Evolutionary conservation across 2,888 invertebrate genomes (phyloP).

Genomic region (Tinea trinotella): DNA sequence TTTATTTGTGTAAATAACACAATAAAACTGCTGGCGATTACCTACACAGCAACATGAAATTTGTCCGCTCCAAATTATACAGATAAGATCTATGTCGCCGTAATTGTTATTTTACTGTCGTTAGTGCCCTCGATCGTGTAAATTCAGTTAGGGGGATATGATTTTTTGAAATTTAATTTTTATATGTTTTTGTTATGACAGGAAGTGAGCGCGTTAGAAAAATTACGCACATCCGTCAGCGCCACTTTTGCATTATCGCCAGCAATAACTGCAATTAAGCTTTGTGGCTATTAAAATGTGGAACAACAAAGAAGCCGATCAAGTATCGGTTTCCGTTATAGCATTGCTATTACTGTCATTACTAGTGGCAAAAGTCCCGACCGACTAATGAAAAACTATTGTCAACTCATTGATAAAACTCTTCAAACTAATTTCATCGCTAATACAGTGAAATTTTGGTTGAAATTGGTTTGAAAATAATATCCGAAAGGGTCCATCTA

Average conservation of each 20-base stretch:
- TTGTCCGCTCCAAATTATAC: constrained; percentile 57
- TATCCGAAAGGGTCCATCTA: neutral
- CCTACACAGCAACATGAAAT: constrained; percentile 41
- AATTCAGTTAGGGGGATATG: constrained; percentile 65
- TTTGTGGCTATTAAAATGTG: constrained; percentile 29
- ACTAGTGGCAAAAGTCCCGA: constrained; percentile 33
- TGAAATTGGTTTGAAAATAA: constrained; percentile 18
- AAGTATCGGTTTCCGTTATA: constrained; percentile 25
- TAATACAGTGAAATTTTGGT: constrained; percentile 19
- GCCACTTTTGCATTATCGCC: constrained; percentile 43
- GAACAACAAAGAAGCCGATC: constrained; percentile 34
- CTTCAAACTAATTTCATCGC: constrained; percentile 8
- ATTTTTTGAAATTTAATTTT: constrained; percentile 57
- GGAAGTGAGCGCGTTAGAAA: constrained; percentile 65
- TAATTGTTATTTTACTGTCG: constrained; percentile 68
- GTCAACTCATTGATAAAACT: constrained; percentile 23
- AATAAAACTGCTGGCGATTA: constrained; percentile 65
- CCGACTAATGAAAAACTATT: constrained; percentile 32
- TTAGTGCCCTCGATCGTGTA: constrained; percentile 62
- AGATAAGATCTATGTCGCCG: constrained; percentile 64
- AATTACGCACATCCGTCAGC: constrained; percentile 59
- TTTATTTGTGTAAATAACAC: constrained; percentile 73
- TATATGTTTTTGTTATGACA: constrained; percentile 34
- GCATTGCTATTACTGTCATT: constrained; percentile 5
- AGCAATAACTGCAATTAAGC: constrained; percentile 57